phyloP scores from a whole-genome alignment of 1,140 invertebrate genomes.

The Psix sp. region DNA sequence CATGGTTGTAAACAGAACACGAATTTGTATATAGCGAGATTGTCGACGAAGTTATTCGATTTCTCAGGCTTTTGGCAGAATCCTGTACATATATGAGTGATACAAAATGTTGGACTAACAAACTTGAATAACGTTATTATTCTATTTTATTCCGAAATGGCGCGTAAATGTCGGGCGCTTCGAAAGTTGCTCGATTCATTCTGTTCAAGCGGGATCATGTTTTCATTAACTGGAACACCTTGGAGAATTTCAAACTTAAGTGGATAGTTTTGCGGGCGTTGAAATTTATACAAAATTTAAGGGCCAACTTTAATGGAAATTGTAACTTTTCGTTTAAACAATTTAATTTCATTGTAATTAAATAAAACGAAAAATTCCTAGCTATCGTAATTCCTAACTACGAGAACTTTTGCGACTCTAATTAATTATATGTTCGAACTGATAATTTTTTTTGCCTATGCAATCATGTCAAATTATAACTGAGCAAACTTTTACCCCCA shows the following conservation, averaged over 20 bases:
- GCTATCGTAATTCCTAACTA: background rate
- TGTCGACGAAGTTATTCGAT: constrained; percentile 36
- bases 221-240: constrained; percentile 57
- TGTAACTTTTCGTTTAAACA: constrained; percentile 53
- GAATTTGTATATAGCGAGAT: constrained; percentile 34
- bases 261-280: constrained; percentile 46
- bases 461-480: no score
- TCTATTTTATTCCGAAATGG: constrained; percentile 53
- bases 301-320: constrained; percentile 53
- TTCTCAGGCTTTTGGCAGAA: constrained; percentile 27
- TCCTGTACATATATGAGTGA: constrained; percentile 13
- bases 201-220: constrained; percentile 49
- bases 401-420: background rate
- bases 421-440: background rate
- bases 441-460: no score
- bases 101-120: constrained; percentile 53
- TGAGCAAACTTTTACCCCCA: no score
- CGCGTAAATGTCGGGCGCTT: constrained; percentile 47
- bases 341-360: constrained; percentile 46
- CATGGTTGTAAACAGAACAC: constrained; percentile 26
- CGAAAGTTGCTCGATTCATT: constrained; percentile 53
- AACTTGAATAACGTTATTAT: constrained; percentile 53
- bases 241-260: constrained; percentile 55
- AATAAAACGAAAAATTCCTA: constrained; percentile 10
- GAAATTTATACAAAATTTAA: constrained; percentile 58